Conservation (phyloP, 2,113 vertebrate genomes). For the Thermophis baileyi region DNA sequence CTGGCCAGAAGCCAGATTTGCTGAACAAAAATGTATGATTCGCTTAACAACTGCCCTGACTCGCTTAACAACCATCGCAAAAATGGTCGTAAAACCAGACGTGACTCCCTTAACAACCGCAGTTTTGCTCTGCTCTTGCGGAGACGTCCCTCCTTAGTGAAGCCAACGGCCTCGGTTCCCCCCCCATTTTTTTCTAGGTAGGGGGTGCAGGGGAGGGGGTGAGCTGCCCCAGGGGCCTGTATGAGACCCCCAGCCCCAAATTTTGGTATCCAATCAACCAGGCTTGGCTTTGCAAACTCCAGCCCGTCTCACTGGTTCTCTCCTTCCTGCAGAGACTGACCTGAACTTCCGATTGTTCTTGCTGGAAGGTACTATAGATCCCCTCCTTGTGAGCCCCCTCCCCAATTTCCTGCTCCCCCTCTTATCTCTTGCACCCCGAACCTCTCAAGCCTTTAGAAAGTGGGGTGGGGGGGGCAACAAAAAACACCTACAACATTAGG, state of each 20-base stretch:
- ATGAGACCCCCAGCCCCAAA: not conserved
- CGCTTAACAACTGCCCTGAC: not conserved
- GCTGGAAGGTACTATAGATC: constrained; percentile 25
- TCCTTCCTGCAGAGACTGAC: constrained; percentile 17
- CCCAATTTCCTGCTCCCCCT: not conserved
- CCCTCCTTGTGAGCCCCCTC: not conserved
- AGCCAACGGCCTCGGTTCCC: not conserved
- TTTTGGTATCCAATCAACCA: not conserved
- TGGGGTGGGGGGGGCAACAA: not conserved
- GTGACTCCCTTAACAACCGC: not conserved
- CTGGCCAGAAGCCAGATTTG: not conserved
- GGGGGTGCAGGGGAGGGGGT: not conserved
- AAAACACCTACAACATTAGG: not conserved
- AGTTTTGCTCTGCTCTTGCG: not conserved
- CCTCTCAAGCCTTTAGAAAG: not conserved
- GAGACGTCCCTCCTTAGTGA: not conserved
- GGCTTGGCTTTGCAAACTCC: not conserved
- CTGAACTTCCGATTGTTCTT: constrained; percentile 12
- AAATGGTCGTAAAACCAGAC: not conserved
- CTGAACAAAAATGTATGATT: not conserved
- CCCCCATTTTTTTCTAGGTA: too few species aligned
- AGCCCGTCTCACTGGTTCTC: not conserved
- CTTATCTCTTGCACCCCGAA: not conserved
- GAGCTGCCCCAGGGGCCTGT: not conserved
- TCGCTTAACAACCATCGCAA: not conserved